Evolutionary conservation across 2,113 vertebrate genomes (phyloP).

Genomic region (Jacana jacana): DNA sequence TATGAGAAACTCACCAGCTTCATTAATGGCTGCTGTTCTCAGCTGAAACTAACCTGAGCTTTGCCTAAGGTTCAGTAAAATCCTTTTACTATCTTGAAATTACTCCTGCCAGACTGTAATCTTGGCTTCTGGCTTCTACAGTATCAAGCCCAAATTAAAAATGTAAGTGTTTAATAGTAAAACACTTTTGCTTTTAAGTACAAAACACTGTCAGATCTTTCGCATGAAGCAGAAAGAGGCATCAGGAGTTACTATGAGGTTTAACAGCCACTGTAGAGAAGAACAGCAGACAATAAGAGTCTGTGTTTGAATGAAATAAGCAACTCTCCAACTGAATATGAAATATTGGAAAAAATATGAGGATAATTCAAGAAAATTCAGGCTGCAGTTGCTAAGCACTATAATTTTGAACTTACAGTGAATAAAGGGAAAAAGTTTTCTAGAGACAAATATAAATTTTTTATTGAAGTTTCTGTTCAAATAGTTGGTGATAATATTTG

Average conservation of each 20-base stretch:
- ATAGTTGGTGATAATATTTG: not conserved
- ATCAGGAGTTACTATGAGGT: not conserved
- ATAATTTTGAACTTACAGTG: not conserved
- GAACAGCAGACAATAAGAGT: not conserved
- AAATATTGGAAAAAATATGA: not conserved
- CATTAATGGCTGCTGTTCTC: not conserved
- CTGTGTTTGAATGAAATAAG: not conserved
- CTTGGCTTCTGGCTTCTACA: not conserved
- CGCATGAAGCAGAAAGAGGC: not conserved
- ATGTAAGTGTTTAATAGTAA: not conserved
- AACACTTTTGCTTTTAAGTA: not conserved
- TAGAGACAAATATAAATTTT: not conserved
- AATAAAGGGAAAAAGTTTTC: not conserved
- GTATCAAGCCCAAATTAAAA: not conserved
- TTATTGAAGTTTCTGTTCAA: not conserved
- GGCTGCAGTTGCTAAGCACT: not conserved
- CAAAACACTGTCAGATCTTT: not conserved
- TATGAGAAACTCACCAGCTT: not conserved
- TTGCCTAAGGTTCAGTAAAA: not conserved
- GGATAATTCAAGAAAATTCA: not conserved
- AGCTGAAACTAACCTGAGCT: not conserved
- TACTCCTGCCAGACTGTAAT: not conserved
- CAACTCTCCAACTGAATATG: not conserved
- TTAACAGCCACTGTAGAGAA: not conserved
- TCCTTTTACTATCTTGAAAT: not conserved